Percentiles rank a stretch among this genome's conserved stretches.
phyloP scores from a whole-genome alignment of 2,888 invertebrate species.

The Calameuta filiformis region DNA sequence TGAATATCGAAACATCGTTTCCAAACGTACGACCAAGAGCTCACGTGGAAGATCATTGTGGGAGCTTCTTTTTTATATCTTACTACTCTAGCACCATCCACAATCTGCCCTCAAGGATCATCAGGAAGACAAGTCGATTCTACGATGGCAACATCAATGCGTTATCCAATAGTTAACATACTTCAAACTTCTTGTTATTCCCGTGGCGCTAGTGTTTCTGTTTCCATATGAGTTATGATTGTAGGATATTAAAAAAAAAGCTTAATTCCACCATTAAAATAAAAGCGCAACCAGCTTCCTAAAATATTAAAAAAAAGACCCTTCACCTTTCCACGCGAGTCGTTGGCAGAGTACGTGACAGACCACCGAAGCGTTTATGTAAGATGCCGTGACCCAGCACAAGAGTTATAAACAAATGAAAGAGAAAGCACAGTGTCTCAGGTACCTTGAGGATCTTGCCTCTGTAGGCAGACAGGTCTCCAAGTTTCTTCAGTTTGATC shows the following conservation, averaged over 20 bases:
- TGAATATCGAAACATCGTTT: not conserved
- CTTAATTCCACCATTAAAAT: not conserved
- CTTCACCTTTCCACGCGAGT: not conserved
- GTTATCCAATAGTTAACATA: no score
- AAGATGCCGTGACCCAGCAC: conserved; percentile 15
- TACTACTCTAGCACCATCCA: not conserved
- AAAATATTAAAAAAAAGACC: not conserved
- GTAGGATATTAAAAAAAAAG: not conserved
- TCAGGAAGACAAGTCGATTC: not conserved
- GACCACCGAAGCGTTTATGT: conserved; percentile 29
- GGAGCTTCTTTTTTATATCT: not conserved
- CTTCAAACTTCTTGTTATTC: not conserved
- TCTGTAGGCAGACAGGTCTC: conserved; percentile 86
- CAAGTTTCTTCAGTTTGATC: conserved; percentile 93
- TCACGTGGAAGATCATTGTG: conserved; percentile 22
- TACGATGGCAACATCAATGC: not conserved
- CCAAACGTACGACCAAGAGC: conserved; percentile 39
- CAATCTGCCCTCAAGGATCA: not conserved
- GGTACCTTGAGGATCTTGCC: conserved; percentile 80
- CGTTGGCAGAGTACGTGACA: not conserved
- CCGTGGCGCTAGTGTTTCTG: not conserved
- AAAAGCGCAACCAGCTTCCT: not conserved
- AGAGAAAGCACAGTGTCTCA: not conserved
- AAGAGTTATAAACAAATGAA: not conserved
- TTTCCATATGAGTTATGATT: not conserved